Evolutionary conservation across 2,113 vertebrate genomes (phyloP).

Genomic region (Cyphomyrus discorhynchus): DNA sequence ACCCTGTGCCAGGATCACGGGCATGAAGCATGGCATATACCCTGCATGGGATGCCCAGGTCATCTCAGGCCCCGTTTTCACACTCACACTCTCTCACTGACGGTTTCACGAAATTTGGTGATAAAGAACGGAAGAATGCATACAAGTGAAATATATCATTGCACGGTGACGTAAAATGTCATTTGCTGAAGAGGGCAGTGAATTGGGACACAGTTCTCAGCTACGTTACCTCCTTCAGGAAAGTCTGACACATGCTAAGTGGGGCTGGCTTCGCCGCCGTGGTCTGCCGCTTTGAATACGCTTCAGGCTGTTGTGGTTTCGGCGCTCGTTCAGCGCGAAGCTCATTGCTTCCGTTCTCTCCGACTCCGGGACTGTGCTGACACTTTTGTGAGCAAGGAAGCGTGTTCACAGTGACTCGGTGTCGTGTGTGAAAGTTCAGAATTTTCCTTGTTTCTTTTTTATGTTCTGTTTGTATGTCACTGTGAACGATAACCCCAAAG

Average conservation of each 20-base stretch:
- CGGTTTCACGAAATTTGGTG: not conserved
- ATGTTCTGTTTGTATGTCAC: not conserved
- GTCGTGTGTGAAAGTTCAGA: not conserved
- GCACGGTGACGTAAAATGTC: not conserved
- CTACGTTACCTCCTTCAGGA: not conserved
- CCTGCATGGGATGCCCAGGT: not conserved
- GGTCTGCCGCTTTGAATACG: not conserved
- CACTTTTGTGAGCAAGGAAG: not conserved
- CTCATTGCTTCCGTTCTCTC: not conserved
- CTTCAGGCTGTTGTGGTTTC: not conserved
- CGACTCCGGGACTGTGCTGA: not conserved
- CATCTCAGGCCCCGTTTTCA: not conserved
- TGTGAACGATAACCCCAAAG: not conserved
- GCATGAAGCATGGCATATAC: not conserved
- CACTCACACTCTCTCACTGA: not conserved
- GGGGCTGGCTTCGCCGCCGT: not conserved
- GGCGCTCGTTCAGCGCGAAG: not conserved
- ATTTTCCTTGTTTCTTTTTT: not conserved
- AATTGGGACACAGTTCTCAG: constrained; percentile 40
- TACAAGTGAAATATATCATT: not conserved
- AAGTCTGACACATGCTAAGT: not conserved
- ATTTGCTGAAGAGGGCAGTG: not conserved
- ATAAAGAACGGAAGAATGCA: not conserved
- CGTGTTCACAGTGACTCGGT: not conserved
- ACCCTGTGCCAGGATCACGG: not conserved